These are phyloP conservation scores for Phataginus tetradactyla DNA, from an alignment of 2,797 vertebrate genomes.

Conservation along the genomic window DNA sequence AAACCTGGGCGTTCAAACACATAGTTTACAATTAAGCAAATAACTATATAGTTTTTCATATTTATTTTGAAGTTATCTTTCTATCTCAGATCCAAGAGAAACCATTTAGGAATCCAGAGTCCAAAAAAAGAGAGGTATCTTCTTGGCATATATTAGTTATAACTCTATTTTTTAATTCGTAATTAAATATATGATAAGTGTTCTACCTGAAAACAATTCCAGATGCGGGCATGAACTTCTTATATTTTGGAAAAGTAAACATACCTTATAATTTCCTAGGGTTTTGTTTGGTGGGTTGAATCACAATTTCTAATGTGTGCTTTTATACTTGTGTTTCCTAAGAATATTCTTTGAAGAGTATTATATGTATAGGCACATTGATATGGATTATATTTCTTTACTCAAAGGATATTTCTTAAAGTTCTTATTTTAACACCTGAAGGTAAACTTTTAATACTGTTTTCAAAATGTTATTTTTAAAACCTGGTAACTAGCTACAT, in stretches of 20 bases:
- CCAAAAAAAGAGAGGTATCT: background rate
- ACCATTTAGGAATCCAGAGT: background rate
- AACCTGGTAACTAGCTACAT: background rate
- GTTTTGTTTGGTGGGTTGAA: background rate
- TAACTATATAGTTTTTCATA: background rate
- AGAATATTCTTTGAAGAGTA: background rate
- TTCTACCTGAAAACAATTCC: background rate
- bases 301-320: background rate
- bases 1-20: background rate
- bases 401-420: background rate
- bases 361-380: background rate
- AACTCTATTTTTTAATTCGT: background rate
- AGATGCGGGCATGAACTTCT: background rate
- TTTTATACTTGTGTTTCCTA: background rate
- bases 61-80: conserved; percentile 44
- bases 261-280: background rate
- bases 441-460: background rate
- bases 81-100: background rate
- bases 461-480: conserved; percentile 38
- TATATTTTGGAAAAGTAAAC: background rate
- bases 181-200: background rate
- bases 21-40: background rate
- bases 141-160: background rate
- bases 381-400: background rate
- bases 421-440: conserved; percentile 32